phyloP scores from a whole-genome alignment of 1,140 invertebrate species.

The Cecropterus lyciades region DNA sequence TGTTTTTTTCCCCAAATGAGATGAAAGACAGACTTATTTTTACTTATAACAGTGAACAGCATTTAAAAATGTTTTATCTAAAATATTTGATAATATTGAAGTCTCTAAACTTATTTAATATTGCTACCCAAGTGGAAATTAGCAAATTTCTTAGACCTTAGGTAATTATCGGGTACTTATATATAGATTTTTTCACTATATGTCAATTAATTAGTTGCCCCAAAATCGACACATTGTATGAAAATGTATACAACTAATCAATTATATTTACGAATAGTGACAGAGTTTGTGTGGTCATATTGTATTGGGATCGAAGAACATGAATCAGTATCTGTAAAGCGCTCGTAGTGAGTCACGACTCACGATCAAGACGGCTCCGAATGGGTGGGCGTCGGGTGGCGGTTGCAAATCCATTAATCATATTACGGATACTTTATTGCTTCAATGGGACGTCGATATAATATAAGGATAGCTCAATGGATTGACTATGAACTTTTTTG shows the following conservation, averaged over 20 bases:
- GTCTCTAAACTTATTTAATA: no score
- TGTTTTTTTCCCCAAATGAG: no score
- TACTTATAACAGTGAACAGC: no score
- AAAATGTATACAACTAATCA: background rate
- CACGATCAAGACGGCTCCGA: conserved; percentile 49
- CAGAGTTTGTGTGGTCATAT: background rate
- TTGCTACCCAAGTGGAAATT: no score
- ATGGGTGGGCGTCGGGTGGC: conserved; percentile 59
- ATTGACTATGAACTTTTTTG: conserved; percentile 30
- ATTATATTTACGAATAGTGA: background rate
- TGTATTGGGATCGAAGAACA: conserved; percentile 36
- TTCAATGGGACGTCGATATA: conserved; percentile 64
- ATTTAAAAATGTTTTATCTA: no score
- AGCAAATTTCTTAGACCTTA: no score
- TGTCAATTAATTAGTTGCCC: no score
- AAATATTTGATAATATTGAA: no score
- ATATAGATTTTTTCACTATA: no score
- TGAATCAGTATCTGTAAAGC: conserved; percentile 41
- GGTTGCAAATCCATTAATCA: conserved; percentile 69
- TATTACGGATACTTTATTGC: conserved; percentile 70
- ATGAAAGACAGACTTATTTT: no score
- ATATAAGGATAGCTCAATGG: conserved; percentile 47
- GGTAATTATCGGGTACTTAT: no score
- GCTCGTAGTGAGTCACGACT: conserved; percentile 50
- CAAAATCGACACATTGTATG: background rate